phyloP scores from a whole-genome alignment of 2,797 vertebrate genomes.

The Okamejei kenojei region DNA sequence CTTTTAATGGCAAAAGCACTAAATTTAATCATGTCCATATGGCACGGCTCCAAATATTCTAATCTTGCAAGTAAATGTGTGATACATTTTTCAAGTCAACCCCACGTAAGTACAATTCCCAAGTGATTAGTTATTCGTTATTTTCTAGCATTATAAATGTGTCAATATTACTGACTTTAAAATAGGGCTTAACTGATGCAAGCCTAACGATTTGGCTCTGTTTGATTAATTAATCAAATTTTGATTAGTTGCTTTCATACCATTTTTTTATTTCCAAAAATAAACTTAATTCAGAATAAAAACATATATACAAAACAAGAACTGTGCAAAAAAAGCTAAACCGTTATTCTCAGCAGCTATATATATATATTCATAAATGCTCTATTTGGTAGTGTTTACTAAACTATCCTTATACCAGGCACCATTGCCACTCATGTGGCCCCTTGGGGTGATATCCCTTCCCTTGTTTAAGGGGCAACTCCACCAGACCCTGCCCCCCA shows the following conservation, averaged over 20 bases:
- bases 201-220: not conserved
- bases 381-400: too few relatives aligned
- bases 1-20: not conserved
- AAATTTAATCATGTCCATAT: slow-evolving; percentile 12
- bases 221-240: not conserved
- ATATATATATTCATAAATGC: too few relatives aligned
- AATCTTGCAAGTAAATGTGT: not conserved
- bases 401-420: too few relatives aligned
- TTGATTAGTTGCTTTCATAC: not conserved
- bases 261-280: too few relatives aligned
- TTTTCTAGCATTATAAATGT: not conserved
- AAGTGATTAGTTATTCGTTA: not conserved
- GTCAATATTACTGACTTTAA: slow-evolving; percentile 4
- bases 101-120: not conserved
- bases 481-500: too few relatives aligned
- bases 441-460: too few relatives aligned
- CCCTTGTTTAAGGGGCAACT: too few relatives aligned
- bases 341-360: too few relatives aligned
- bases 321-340: too few relatives aligned
- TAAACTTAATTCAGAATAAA: too few relatives aligned
- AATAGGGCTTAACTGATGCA: not conserved
- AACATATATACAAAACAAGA: too few relatives aligned
- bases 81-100: not conserved
- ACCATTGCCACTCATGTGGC: too few relatives aligned
- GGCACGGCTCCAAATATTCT: not conserved